Base-by-base conservation (phyloP, 2,888 invertebrate species). In the Erebia palarica region DNA sequence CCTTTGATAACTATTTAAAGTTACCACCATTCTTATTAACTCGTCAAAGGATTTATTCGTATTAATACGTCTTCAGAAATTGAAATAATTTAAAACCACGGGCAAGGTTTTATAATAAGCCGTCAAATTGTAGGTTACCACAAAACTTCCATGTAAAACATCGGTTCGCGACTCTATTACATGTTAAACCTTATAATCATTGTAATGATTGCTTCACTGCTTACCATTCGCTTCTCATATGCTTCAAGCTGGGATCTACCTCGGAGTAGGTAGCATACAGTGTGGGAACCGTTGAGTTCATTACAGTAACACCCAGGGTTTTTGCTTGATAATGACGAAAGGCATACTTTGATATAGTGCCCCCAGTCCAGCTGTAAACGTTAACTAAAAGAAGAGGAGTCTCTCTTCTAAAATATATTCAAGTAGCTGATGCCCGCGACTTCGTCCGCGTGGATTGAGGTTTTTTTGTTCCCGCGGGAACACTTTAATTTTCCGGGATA, bases 61-160 rank as follows among this genome's bases (percentile, higher is more conserved):
- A n/a, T n/a, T n/a, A n/a, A 58, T 21, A 27, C 2, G 14, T 1
- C 5, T 58, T 11, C 7, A 21, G 13, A 13, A 21, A 21, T 10
- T 7, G 36, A 59, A 59, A 36, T 10, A 11, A 58, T 58, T 36
- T 36, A 59, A 59, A 36, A 36, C 13, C 18, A 57, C 27, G 58
- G 36, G 42, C 42, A 44, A 60, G 16, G 42, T n/a, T n/a, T 5
- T 44, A 60, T 36, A 42, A 42, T 60, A 16, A 42, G 27, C 36
- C 36, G 42, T 16, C 36, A 65, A 60, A 70, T 51, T 70, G 59
- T 18, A 60, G 60, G 60, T 44, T 55, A 59, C 18, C 42, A 60
- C 21, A 55, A n/a, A 60, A 70, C 14, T 66, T 70, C 65, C 65
- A 27, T 61, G 70, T 55, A 70, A 70, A 65, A 36, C 42, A 65